These are phyloP conservation scores for Orthonyx spaldingii DNA, from an alignment of 2,113 vertebrate species.

Conservation along the genomic window DNA sequence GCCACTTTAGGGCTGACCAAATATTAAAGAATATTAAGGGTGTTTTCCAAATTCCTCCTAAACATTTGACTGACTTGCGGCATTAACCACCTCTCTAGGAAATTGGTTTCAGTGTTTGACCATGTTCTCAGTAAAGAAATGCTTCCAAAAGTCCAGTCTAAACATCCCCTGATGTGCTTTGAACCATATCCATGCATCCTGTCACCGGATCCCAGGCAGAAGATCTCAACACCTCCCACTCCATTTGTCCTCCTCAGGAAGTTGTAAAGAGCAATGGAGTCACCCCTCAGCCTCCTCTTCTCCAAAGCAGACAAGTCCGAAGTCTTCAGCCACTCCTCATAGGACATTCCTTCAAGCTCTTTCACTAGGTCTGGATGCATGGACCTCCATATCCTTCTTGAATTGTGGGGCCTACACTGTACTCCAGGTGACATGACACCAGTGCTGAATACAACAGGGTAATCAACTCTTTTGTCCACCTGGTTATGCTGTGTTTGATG, in stretches of 20 bases:
- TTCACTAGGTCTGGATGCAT: background rate
- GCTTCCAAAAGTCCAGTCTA: background rate
- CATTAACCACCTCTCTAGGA: too few species aligned
- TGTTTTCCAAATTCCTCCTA: background rate
- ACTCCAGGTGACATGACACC: background rate
- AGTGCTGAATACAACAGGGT: fast-evolving
- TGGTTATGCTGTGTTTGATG: background rate
- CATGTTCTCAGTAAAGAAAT: background rate
- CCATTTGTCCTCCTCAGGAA: background rate
- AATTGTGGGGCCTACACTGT: fast-evolving
- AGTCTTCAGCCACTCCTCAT: background rate
- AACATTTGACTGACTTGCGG: background rate
- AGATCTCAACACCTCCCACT: background rate
- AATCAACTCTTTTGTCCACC: background rate
- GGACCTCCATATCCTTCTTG: background rate
- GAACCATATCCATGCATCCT: background rate
- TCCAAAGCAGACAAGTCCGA: background rate
- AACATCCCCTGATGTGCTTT: background rate
- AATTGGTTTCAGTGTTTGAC: background rate
- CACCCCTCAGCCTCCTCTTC: background rate
- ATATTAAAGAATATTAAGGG: background rate
- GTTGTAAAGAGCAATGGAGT: background rate
- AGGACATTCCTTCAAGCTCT: background rate
- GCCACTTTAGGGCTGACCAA: background rate
- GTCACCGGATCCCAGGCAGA: background rate